Percentiles rank a stretch among this genome's conserved stretches.
Conservation (phyloP, 2,797 vertebrate genomes). For the Carcharodon carcharias region DNA sequence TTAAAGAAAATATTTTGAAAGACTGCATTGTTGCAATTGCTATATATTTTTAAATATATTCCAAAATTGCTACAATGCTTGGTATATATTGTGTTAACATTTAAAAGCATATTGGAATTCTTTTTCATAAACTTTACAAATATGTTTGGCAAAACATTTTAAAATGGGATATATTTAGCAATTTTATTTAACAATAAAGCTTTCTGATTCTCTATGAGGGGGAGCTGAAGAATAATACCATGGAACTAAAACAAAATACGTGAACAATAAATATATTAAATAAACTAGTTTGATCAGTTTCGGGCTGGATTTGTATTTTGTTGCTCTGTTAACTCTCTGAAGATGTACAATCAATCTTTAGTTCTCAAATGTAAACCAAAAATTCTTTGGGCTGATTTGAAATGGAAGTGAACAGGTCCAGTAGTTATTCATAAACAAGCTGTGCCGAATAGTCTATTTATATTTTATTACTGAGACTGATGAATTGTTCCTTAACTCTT, state of each 20-base stretch:
- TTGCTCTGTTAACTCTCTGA: background rate
- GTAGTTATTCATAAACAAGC: constrained; percentile 33
- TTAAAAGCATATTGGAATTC: background rate
- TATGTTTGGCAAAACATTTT: background rate
- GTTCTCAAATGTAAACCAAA: background rate
- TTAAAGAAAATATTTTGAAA: constrained; percentile 5
- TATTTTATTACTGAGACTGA: constrained; percentile 14
- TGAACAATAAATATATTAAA: background rate
- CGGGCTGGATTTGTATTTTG: background rate
- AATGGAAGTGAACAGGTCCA: background rate
- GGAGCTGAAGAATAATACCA: background rate
- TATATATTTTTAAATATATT: background rate
- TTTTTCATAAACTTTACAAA: background rate
- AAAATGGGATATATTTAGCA: background rate
- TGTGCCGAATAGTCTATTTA: constrained; percentile 23
- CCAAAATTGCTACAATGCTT: background rate
- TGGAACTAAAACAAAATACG: background rate
- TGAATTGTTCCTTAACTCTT: constrained; percentile 30
- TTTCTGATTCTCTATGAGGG: background rate
- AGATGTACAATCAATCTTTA: background rate
- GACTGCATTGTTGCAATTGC: background rate
- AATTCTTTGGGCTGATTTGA: background rate
- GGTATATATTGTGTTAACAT: background rate
- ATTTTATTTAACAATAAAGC: background rate
- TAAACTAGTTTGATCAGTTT: background rate